These are phyloP conservation scores for Bicyclus anynana DNA, from an alignment of 1,140 invertebrate genomes.

Conservation along the genomic window DNA sequence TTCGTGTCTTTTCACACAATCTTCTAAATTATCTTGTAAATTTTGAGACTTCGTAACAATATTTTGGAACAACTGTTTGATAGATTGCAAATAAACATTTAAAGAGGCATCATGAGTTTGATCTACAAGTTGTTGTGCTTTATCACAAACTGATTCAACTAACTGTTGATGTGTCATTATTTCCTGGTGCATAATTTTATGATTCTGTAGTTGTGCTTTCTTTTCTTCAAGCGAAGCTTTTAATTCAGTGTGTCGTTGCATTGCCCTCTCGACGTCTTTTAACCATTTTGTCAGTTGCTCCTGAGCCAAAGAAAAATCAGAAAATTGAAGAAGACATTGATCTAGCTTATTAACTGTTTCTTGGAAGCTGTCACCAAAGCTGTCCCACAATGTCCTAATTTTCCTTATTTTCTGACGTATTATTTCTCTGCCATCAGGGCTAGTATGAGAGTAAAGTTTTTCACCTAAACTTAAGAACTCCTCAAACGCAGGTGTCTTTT, in stretches of 20 bases:
- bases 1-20: constrained; percentile 91
- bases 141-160: constrained; percentile 94
- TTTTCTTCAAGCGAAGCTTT: constrained; percentile 96
- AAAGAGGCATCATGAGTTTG: constrained; percentile 92
- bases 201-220: constrained; percentile 94
- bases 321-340: constrained; percentile 91
- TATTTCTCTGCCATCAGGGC: constrained; percentile 94
- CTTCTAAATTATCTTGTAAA: constrained; percentile 89
- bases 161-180: constrained; percentile 94
- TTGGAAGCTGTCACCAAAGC: constrained; percentile 90
- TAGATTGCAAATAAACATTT: constrained; percentile 91
- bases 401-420: constrained; percentile 92
- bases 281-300: constrained; percentile 96
- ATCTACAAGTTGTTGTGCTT: constrained; percentile 92
- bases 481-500: constrained; percentile 90
- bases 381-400: constrained; percentile 91
- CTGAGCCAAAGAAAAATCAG: constrained; percentile 91
- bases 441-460: constrained; percentile 94
- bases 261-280: constrained; percentile 92
- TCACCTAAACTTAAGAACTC: constrained; percentile 92
- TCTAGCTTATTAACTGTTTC: constrained; percentile 88
- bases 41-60: constrained; percentile 93
- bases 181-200: constrained; percentile 96
- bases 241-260: constrained; percentile 93
- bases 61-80: constrained; percentile 92